Percentiles rank a stretch among this genome's conserved stretches.
Conservation (phyloP, 2,888 invertebrate species). For the Platycnemis pennipes region DNA sequence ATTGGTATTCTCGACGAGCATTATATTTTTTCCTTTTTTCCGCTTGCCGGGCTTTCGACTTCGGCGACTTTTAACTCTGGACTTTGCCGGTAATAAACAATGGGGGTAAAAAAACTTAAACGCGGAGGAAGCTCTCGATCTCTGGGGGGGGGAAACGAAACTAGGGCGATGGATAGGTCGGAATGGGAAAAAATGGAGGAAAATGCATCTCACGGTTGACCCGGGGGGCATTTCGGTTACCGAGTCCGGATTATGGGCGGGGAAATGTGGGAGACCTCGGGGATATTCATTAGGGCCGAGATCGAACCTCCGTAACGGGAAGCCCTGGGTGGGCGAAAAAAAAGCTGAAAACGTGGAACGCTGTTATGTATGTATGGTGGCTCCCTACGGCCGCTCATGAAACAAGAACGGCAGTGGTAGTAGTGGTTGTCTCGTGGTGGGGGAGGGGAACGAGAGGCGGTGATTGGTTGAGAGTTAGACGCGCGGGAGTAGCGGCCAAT, state of each 20-base stretch:
- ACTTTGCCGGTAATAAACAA: constrained; percentile 4
- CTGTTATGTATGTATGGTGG: not conserved
- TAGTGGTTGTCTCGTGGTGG: not conserved
- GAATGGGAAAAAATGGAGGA: not conserved
- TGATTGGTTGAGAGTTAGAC: too few relatives aligned
- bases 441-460: not conserved
- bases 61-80: not conserved
- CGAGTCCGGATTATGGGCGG: not conserved
- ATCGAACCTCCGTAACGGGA: not conserved
- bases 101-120: not conserved
- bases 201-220: not conserved
- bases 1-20: not conserved
- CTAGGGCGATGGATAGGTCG: not conserved
- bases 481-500: not conserved
- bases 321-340: not conserved
- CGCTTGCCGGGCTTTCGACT: not conserved
- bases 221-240: constrained; percentile 3
- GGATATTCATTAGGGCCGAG: constrained; percentile 7
- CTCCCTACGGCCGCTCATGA: not conserved
- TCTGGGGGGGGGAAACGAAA: not conserved
- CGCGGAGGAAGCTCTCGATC: not conserved
- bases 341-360: not conserved
- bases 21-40: not conserved
- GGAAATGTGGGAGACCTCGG: not conserved
- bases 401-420: not conserved